These are phyloP conservation scores for Sinocyclocheilus anshuiensis DNA, from an alignment of 2,113 vertebrate genomes.

Conservation along the genomic window DNA sequence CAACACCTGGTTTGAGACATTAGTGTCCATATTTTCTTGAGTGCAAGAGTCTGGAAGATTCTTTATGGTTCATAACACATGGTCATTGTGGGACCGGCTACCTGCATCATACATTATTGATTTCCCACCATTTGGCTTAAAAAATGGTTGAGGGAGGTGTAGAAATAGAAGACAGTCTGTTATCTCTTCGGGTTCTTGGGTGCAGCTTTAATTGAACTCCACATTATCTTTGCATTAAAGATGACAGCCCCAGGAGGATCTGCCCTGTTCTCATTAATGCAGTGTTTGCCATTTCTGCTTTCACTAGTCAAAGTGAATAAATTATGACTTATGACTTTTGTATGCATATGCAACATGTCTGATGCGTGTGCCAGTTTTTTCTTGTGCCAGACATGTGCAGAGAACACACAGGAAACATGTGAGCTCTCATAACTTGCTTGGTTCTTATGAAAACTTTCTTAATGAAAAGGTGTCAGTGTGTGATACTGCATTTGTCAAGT, in stretches of 20 bases:
- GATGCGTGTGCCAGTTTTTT: slow-evolving; percentile 13
- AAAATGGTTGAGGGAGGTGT: slow-evolving; percentile 40
- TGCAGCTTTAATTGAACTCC: slow-evolving; percentile 46
- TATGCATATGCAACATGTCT: slow-evolving; percentile 43
- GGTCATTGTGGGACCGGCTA: slow-evolving; percentile 27
- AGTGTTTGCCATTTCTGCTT: slow-evolving; percentile 45
- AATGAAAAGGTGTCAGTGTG: no score
- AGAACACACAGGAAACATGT: background rate
- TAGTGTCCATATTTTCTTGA: slow-evolving; percentile 33
- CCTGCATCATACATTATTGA: slow-evolving; percentile 50
- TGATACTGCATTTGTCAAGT: no score
- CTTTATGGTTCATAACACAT: slow-evolving; percentile 15
- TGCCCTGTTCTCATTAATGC: slow-evolving; percentile 45
- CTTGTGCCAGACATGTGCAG: background rate
- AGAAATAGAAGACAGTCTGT: slow-evolving; percentile 35
- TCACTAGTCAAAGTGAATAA: slow-evolving; percentile 56
- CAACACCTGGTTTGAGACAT: slow-evolving; percentile 25
- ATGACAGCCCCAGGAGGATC: slow-evolving; percentile 48
- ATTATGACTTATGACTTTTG: slow-evolving; percentile 45
- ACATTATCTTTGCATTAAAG: slow-evolving; percentile 52
- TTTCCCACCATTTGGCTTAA: slow-evolving; percentile 35
- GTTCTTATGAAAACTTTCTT: background rate
- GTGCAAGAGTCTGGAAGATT: background rate
- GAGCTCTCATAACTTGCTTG: background rate
- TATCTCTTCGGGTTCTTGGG: slow-evolving; percentile 31